Base-by-base conservation (phyloP, 2,797 vertebrate genomes). In the Thalassophryne amazonica region DNA sequence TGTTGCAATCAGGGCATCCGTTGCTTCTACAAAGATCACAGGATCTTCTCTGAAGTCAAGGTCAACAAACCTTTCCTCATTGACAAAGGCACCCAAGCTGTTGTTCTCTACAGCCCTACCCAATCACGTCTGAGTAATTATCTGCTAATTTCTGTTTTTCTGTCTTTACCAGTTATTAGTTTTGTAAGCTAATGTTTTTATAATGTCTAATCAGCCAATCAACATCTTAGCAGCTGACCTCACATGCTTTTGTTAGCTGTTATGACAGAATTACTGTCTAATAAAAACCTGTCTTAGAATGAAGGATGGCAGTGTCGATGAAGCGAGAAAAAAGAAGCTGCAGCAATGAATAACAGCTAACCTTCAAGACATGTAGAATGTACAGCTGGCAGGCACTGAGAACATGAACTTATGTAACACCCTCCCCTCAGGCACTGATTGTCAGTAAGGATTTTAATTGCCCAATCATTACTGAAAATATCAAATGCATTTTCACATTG, bases 311-410 rank as follows among this genome's bases (percentile, higher is more conserved):
- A 16, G 23, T 18, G 8, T 7, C 30, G 28, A 13, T 16, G 3
- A 32, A 13, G 14, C 10, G 13, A 5, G 14, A 15, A 14, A 15
- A 14, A 36, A 37, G 3, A 14, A 17, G 9, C 13, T 31, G 29
- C 33, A 59, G 17, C 30, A 33, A 7, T 42, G n/a, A 46, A 51
- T 47, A 59, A 64, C 28, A 27, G 23, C 60, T 63, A 68, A 54
- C 37, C 28, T 62, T 65, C 20, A 43, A 80, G 67, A 67, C 66
- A 51, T 70, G 63, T 69, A 69, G 48, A 79, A 71, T 80, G 67
- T 59, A 48, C 12, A 51, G 34, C 52, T 55, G 28, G 61, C 43
- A 43, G 16, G 41, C 10, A 17, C 39, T 33, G 32, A 34, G 25
- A 67, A 42, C 32, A 61, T 18, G 6, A 57, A 12, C 31, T 30